A percentile compares a stretch with the other conserved stretches of the same genome.
Evolutionary conservation across 2,797 vertebrate species (phyloP).

Genomic region (Pelochelys cantorii): DNA sequence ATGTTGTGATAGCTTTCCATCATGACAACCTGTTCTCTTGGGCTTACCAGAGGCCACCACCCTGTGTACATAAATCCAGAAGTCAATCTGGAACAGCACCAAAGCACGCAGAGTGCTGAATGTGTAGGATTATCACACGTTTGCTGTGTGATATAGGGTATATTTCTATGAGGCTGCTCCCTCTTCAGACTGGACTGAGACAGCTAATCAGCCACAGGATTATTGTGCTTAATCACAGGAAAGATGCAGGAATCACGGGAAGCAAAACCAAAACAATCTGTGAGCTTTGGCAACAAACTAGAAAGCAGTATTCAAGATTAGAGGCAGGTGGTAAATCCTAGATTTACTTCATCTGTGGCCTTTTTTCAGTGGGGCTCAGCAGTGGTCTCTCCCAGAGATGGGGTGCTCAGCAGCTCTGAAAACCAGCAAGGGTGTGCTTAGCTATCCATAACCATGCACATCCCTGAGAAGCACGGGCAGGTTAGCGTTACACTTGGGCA

Average conservation of each 20-base stretch:
- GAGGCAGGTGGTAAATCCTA: background rate
- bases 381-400: background rate
- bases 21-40: background rate
- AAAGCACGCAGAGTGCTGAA: fast-evolving
- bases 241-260: background rate
- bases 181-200: background rate
- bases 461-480: background rate
- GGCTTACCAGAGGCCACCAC: background rate
- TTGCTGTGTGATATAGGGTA: background rate
- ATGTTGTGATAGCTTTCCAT: background rate
- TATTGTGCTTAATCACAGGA: background rate
- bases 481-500: background rate
- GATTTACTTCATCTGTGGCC: background rate
- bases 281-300: background rate
- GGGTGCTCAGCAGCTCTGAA: background rate
- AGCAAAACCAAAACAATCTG: background rate
- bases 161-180: background rate
- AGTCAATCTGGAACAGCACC: background rate
- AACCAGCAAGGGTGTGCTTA: background rate
- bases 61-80: background rate
- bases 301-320: background rate
- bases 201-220: background rate
- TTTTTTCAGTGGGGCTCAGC: background rate
- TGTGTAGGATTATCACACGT: fast-evolving
- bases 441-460: background rate